phyloP scores from a whole-genome alignment of 2,113 vertebrate species.

The Pachypanchax playfairii region DNA sequence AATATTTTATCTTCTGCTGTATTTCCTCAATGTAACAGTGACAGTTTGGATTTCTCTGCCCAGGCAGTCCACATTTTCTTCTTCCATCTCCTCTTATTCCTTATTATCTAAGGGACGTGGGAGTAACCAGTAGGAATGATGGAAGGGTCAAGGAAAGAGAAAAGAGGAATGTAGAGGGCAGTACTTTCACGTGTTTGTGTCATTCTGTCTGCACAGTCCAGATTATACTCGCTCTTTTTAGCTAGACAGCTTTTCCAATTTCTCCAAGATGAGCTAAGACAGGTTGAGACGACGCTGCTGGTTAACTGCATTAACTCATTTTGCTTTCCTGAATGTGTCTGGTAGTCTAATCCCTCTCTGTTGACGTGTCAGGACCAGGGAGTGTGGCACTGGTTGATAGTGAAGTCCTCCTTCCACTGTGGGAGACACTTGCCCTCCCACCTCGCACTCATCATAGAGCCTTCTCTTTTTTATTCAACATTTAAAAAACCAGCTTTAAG shows the following conservation, averaged over 20 bases:
- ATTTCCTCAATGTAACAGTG: conserved; percentile 21
- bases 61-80: conserved; percentile 55
- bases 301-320: conserved; percentile 74
- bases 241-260: conserved; percentile 73
- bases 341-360: conserved; percentile 68
- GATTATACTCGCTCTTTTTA: conserved; percentile 69
- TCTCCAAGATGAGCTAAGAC: conserved; percentile 63
- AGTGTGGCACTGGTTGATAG: conserved; percentile 68
- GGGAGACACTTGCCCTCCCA: conserved; percentile 70
- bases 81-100: conserved; percentile 62
- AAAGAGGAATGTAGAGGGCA: conserved; percentile 58
- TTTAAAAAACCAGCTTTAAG: conserved; percentile 39
- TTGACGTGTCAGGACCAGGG: conserved; percentile 67
- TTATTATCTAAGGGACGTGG: conserved; percentile 33
- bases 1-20: conserved; percentile 4
- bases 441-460: conserved; percentile 56
- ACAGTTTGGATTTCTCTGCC: conserved; percentile 52
- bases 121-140: conserved; percentile 45
- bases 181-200: conserved; percentile 67
- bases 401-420: conserved; percentile 62
- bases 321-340: conserved; percentile 53
- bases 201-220: conserved; percentile 73
- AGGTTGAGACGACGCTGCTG: conserved; percentile 65
- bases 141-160: conserved; percentile 66
- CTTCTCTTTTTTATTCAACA: conserved; percentile 31